Conservation (phyloP, 1,140 invertebrate species). For the Bombus fervidus region DNA sequence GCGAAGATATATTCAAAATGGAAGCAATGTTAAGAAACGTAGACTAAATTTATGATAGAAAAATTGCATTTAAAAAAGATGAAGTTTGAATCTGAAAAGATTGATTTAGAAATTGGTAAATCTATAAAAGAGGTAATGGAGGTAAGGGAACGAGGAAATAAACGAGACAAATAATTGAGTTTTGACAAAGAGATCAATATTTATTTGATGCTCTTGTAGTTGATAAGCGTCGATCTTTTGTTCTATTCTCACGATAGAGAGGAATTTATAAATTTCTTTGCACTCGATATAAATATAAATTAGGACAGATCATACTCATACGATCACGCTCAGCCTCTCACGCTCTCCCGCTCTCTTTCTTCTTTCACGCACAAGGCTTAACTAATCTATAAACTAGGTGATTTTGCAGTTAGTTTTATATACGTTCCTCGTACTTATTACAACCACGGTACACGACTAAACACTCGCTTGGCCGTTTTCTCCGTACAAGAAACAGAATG, state of each 20-base stretch:
- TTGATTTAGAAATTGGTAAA: background rate
- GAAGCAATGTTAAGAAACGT: background rate
- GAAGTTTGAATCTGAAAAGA: background rate
- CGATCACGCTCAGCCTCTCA: constrained; percentile 56
- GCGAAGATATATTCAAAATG: background rate
- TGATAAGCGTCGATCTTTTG: constrained; percentile 79
- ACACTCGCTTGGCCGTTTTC: constrained; percentile 55
- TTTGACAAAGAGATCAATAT: constrained; percentile 81
- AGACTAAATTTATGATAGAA: too few species aligned
- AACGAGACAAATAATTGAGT: constrained; percentile 49
- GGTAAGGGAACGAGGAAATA: background rate
- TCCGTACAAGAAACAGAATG: constrained; percentile 78
- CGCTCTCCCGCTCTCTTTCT: constrained; percentile 52
- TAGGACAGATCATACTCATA: constrained; percentile 70
- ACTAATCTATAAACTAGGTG: constrained; percentile 56
- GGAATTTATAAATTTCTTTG: constrained; percentile 76
- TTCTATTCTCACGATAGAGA: constrained; percentile 79
- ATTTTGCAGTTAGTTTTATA: constrained; percentile 54
- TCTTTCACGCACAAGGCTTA: constrained; percentile 53
- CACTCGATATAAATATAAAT: constrained; percentile 81
- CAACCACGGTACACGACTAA: constrained; percentile 50
- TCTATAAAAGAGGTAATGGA: background rate
- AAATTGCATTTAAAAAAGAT: background rate
- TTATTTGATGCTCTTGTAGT: constrained; percentile 81
- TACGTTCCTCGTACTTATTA: constrained; percentile 52